phyloP scores from a whole-genome alignment of 2,888 invertebrate genomes.

The Drosophila rubida region DNA sequence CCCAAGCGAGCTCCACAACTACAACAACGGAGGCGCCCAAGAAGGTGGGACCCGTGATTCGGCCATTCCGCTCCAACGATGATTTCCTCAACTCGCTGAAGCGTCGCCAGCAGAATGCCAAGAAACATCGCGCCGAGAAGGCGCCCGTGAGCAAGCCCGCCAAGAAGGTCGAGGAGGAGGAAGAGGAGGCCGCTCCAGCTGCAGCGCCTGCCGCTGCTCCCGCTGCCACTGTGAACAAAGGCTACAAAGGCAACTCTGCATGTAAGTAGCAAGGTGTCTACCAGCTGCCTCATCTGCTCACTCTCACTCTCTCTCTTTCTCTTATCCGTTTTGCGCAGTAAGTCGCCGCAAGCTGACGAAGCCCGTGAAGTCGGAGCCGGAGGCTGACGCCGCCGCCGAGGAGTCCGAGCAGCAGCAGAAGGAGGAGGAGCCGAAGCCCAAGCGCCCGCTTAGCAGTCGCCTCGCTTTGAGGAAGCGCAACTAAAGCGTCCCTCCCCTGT shows the following conservation, averaged over 20 bases:
- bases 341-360: slow-evolving; percentile 81
- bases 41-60: slow-evolving; percentile 88
- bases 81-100: slow-evolving; percentile 90
- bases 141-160: slow-evolving; percentile 70
- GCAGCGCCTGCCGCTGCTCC: slow-evolving; percentile 73
- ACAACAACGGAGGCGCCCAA: slow-evolving; percentile 90
- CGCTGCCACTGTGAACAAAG: slow-evolving; percentile 65
- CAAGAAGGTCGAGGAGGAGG: slow-evolving; percentile 69
- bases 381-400: slow-evolving; percentile 75
- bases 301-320: background rate
- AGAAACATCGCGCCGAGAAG: slow-evolving; percentile 86
- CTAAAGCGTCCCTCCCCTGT: slow-evolving; percentile 48
- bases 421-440: slow-evolving; percentile 82
- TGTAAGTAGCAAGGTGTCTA: slow-evolving; percentile 64
- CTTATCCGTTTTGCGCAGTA: slow-evolving; percentile 52
- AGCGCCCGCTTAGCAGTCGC: slow-evolving; percentile 80
- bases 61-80: slow-evolving; percentile 92
- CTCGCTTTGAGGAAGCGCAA: slow-evolving; percentile 83
- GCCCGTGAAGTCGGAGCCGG: slow-evolving; percentile 74
- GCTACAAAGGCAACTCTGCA: slow-evolving; percentile 81
- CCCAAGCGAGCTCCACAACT: slow-evolving; percentile 85
- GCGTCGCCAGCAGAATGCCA: slow-evolving; percentile 89
- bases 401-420: slow-evolving; percentile 80
- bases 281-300: background rate
- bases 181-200: slow-evolving; percentile 56